Conservation (phyloP, 2,888 invertebrate species). For the Rhagium mordax region DNA sequence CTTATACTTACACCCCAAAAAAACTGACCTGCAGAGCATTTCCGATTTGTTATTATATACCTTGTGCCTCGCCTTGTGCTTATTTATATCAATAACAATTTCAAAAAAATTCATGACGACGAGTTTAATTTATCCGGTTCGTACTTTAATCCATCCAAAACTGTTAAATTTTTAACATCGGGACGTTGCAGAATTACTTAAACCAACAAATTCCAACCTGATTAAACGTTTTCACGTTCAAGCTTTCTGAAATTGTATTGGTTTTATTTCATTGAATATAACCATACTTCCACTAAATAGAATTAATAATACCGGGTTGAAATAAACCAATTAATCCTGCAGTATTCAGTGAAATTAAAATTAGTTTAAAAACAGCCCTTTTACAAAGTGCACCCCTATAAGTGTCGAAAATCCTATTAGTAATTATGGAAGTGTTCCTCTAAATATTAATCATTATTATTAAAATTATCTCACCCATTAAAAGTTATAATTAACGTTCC, state of each 20-base stretch:
- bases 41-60: no score
- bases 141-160: no score
- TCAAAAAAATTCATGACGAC: no score
- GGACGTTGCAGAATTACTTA: no score
- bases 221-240: no score
- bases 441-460: constrained; percentile 25
- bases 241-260: neutral
- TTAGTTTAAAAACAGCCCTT: neutral
- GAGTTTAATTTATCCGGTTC: no score
- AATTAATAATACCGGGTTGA: neutral
- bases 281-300: neutral
- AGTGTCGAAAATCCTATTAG: neutral
- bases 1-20: no score
- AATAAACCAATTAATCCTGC: neutral
- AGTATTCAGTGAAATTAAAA: neutral
- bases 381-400: neutral
- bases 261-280: neutral
- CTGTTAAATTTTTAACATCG: no score
- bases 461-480: constrained; percentile 28
- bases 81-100: no score
- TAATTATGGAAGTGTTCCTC: constrained; percentile 6
- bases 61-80: no score
- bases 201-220: no score
- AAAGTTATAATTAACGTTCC: constrained; percentile 45
- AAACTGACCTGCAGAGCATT: no score